Percentiles rank a stretch among this genome's conserved stretches.
Conservation (phyloP, 2,888 invertebrate genomes). For the Resseliella maxima region DNA sequence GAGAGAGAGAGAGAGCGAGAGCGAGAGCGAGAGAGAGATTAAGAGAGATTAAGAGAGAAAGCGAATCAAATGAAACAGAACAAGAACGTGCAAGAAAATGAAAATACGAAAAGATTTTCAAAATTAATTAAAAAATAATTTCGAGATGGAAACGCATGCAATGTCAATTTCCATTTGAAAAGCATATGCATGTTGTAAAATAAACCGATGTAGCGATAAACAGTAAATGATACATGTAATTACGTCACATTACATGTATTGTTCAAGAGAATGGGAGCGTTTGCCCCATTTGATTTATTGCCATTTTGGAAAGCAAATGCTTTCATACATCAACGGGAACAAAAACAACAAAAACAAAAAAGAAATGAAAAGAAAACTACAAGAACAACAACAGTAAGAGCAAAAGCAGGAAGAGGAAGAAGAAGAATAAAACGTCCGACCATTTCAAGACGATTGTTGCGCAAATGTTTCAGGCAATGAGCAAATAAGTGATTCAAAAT, state of each 20-base stretch:
- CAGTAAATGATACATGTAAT: slow-evolving; percentile 16
- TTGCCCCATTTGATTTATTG: neutral
- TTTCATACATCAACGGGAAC: too few relatives aligned
- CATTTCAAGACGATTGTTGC: neutral
- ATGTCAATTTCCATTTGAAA: neutral
- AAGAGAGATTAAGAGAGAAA: too few relatives aligned
- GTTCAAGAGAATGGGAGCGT: neutral
- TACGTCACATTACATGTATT: neutral
- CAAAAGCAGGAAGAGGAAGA: too few relatives aligned
- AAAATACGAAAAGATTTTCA: too few relatives aligned
- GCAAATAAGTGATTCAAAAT: neutral
- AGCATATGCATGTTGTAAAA: slow-evolving; percentile 10
- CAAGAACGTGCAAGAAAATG: too few relatives aligned
- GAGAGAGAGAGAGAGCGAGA: too few relatives aligned
- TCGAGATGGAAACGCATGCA: neutral
- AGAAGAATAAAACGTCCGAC: neutral
- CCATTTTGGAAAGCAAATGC: neutral
- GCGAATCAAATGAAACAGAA: too few relatives aligned
- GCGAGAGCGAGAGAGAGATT: too few relatives aligned
- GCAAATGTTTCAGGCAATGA: neutral
- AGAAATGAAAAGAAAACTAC: too few relatives aligned
- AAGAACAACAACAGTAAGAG: too few relatives aligned
- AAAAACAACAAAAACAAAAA: too few relatives aligned
- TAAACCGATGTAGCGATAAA: neutral
- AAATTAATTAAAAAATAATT: slow-evolving; percentile 25